Base-by-base conservation (phyloP, 2,797 vertebrate genomes). In the Otolemur crassicaudatus region DNA sequence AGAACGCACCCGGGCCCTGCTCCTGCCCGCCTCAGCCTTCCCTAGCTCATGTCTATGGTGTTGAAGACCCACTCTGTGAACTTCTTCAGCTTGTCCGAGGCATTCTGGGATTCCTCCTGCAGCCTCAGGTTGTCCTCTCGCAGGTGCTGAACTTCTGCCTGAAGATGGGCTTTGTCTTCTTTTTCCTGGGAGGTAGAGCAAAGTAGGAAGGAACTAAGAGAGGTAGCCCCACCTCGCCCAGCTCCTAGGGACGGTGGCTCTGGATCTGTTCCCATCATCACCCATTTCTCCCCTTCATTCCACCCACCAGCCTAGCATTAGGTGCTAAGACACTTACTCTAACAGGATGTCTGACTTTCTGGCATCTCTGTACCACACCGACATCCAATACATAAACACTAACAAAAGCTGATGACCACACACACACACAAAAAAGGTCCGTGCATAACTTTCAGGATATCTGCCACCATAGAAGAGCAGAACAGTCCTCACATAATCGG, bases 61-160 rank as follows among this genome's bases (percentile, higher is more conserved):
- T 99, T 99, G 98, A 99, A 99, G 98, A 99, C 99, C 99, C 99
- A 99, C 95, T 99, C 99, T 0, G 99, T 99, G 99, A 99, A 99
- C 98, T 99, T 99, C 99, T 99, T 99, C 96, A 99, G 99, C 98
- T 99, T 99, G 98, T 99, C 99, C 0, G 99, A 99, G 95, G 99
- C 99, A 14, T 99, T 99, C 98, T 99, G 99, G 75, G 99, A 99
- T 97, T 99, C 99, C 98, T 99, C 99, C 97, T 99, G 99, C 96
- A 99, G 99, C 79, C 99, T 99, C 98, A 99, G 98, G 98, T 99
- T 99, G 98, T 99, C 99, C 96, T 99, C 99, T 93, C 99, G 99
- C 88, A 99, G 98, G 95, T 99, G 99, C 96, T 99, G 99, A 94
- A 99, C 99, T 99, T 99, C 99, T 1, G 98, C 99, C 98, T 99